Conservation (phyloP, 2,888 invertebrate genomes). For the Chaetogeoica ovagalla region DNA sequence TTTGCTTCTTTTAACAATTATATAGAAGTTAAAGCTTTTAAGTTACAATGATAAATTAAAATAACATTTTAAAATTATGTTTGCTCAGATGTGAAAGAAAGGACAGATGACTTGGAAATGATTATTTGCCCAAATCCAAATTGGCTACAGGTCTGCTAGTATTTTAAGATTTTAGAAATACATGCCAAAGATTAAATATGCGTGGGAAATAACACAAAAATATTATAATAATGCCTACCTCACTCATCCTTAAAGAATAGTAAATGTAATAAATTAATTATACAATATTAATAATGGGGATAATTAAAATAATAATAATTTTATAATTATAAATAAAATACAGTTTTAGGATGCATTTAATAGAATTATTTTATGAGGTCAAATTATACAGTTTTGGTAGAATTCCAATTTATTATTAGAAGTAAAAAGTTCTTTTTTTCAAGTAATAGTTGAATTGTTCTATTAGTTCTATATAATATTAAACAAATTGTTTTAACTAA, state of each 20-base stretch:
- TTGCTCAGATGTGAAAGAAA: constrained; percentile 17
- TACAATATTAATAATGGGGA: background rate
- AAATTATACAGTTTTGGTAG: background rate
- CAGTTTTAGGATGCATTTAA: background rate
- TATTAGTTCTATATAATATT: too few species aligned
- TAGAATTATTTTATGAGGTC: background rate
- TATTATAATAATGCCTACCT: background rate
- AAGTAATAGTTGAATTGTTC: background rate
- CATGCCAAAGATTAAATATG: constrained; percentile 48
- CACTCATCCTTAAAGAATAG: background rate
- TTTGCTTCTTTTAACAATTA: background rate
- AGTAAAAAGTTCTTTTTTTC: background rate
- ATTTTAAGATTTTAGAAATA: constrained; percentile 51
- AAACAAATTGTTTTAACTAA: too few species aligned
- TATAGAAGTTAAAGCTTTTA: background rate
- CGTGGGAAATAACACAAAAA: constrained; percentile 3
- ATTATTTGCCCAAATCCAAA: constrained; percentile 48
- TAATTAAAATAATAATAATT: background rate
- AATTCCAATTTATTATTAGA: background rate
- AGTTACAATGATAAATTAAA: background rate
- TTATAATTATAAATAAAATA: background rate
- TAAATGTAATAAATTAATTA: background rate
- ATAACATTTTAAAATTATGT: constrained; percentile 26
- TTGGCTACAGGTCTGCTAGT: constrained; percentile 46
- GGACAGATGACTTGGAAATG: constrained; percentile 48